Conservation (phyloP, 2,888 invertebrate species). For the Eulithis prunata region DNA sequence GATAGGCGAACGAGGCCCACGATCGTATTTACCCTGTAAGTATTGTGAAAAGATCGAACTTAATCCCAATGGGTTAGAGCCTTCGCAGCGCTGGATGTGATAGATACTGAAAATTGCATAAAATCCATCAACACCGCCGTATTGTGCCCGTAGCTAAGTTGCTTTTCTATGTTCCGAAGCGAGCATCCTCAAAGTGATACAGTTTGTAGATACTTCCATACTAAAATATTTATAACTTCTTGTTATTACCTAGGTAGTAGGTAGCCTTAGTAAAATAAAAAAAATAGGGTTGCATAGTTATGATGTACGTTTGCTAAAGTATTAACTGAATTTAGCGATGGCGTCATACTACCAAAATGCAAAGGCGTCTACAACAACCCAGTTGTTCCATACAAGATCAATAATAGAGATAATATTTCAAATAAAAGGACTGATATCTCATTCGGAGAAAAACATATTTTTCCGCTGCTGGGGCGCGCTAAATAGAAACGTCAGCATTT, state of each 20-base stretch:
- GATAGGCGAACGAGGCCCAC: not conserved
- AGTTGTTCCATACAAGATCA: constrained; percentile 38
- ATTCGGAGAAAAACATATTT: constrained; percentile 61
- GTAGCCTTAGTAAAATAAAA: no score
- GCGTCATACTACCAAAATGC: not conserved
- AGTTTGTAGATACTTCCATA: constrained; percentile 9
- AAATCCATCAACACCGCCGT: constrained; percentile 80
- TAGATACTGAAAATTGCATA: constrained; percentile 85
- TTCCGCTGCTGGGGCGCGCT: constrained; percentile 53
- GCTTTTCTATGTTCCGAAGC: constrained; percentile 49
- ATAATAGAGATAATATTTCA: constrained; percentile 54
- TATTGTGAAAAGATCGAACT: constrained; percentile 82
- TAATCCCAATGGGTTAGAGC: constrained; percentile 76
- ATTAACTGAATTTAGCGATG: no score
- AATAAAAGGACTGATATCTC: constrained; percentile 45
- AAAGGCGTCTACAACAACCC: constrained; percentile 4
- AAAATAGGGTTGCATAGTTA: no score
- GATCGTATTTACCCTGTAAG: constrained; percentile 64
- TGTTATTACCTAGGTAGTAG: no score
- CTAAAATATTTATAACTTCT: not conserved
- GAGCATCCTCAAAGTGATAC: constrained; percentile 38
- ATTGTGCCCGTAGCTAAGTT: constrained; percentile 61
- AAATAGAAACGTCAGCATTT: constrained; percentile 63
- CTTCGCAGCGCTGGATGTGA: constrained; percentile 73
- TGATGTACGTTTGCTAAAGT: no score